Evolutionary conservation across 2,113 vertebrate species (phyloP).

Genomic region (Xenopus laevis): DNA sequence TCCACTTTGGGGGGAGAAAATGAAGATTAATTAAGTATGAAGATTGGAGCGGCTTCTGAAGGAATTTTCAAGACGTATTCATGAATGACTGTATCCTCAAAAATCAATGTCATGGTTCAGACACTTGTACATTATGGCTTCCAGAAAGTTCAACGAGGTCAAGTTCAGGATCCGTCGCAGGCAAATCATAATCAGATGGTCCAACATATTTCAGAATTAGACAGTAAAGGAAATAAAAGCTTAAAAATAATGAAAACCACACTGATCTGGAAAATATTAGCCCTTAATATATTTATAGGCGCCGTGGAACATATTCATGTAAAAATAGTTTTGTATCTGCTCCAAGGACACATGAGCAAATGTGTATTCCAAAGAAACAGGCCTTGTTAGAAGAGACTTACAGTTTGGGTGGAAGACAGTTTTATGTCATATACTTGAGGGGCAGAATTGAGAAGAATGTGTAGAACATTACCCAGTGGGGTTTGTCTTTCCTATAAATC

Average conservation of each 20-base stretch:
- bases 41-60: slow-evolving; percentile 24
- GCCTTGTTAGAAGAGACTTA: too few relatives aligned
- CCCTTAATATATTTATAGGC: slow-evolving; percentile 26
- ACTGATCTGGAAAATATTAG: slow-evolving; percentile 45
- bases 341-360: slow-evolving; percentile 48
- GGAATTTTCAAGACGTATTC: slow-evolving; percentile 1
- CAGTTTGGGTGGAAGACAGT: too few relatives aligned
- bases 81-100: slow-evolving; percentile 18
- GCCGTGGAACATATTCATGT: slow-evolving; percentile 45
- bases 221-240: slow-evolving; percentile 29
- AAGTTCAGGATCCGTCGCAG: slow-evolving; percentile 2
- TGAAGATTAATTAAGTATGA: slow-evolving; percentile 20
- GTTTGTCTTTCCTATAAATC: too few relatives aligned
- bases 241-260: slow-evolving; percentile 49
- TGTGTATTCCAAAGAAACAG: background rate
- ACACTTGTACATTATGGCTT: slow-evolving; percentile 2
- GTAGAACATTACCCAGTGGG: too few relatives aligned
- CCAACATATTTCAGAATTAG: slow-evolving; percentile 41
- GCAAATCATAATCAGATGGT: slow-evolving; percentile 48
- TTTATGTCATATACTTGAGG: too few relatives aligned
- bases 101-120: slow-evolving; percentile 15
- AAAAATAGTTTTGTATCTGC: slow-evolving; percentile 40
- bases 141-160: slow-evolving; percentile 35
- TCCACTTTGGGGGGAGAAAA: too few relatives aligned
- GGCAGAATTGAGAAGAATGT: too few relatives aligned